phyloP scores from a whole-genome alignment of 2,888 invertebrate genomes.

The Himalopsyche japonica region DNA sequence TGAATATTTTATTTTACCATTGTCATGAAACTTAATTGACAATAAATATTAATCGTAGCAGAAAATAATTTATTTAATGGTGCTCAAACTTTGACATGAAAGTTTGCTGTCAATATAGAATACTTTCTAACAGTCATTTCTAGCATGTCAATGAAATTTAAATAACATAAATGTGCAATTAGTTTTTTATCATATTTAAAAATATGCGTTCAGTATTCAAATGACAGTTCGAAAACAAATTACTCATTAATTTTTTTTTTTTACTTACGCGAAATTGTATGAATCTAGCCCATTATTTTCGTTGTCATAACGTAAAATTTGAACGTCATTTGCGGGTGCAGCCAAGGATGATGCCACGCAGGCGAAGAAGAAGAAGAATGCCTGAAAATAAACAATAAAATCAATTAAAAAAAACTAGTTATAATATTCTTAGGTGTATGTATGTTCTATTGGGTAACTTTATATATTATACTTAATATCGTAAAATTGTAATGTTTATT shows the following conservation, averaged over 20 bases:
- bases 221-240: not conserved
- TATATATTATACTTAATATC: not conserved
- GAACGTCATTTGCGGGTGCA: conserved; percentile 49
- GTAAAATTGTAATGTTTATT: too few relatives aligned
- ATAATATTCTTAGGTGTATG: not conserved
- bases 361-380: conserved; percentile 50
- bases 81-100: too few relatives aligned
- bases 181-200: too few relatives aligned
- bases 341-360: conserved; percentile 50
- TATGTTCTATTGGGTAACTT: not conserved
- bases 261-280: conserved; percentile 50
- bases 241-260: not conserved
- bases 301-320: conserved; percentile 48
- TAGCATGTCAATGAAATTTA: not conserved
- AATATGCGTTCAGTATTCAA: not conserved
- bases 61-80: too few relatives aligned
- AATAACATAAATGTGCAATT: not conserved
- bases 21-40: too few relatives aligned
- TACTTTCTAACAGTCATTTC: not conserved
- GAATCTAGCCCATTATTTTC: conserved; percentile 53
- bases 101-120: not conserved
- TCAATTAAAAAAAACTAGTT: not conserved
- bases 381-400: conserved; percentile 8
- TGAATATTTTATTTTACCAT: too few relatives aligned
- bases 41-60: too few relatives aligned